Evolutionary conservation across 2,888 invertebrate species (phyloP).

Genomic region (Digitonthophagus gazella): DNA sequence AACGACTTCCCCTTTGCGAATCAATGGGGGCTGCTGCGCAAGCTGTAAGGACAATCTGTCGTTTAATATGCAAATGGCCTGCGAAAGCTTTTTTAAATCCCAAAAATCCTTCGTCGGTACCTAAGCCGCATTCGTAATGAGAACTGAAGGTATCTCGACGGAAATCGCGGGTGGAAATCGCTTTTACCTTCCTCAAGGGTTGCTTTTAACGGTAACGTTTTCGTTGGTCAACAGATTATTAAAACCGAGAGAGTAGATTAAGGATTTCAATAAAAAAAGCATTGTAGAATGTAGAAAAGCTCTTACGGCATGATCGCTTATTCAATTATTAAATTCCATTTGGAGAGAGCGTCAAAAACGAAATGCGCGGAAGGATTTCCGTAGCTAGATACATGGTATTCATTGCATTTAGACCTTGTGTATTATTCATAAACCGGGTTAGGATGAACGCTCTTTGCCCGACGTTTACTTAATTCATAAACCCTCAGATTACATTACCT

Average conservation of each 20-base stretch:
- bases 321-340: not conserved
- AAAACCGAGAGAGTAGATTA: not conserved
- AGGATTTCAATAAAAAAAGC: not conserved
- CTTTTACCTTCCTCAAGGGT: not conserved
- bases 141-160: constrained; percentile 5
- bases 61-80: constrained; percentile 14
- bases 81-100: constrained; percentile 16
- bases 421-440: no score
- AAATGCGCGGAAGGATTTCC: no score
- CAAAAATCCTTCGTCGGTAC: not conserved
- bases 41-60: constrained; percentile 11
- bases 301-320: no score
- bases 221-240: not conserved
- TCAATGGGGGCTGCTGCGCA: constrained; percentile 3
- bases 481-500: no score
- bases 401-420: not conserved
- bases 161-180: not conserved
- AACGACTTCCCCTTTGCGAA: constrained; percentile 2
- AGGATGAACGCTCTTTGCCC: no score
- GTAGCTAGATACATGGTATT: no score
- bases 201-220: not conserved
- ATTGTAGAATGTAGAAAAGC: no score
- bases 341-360: not conserved
- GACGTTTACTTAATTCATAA: no score
- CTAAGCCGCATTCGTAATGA: constrained; percentile 11